These are phyloP conservation scores for Cyclina sinensis DNA, from an alignment of 1,140 invertebrate genomes.

Conservation along the genomic window DNA sequence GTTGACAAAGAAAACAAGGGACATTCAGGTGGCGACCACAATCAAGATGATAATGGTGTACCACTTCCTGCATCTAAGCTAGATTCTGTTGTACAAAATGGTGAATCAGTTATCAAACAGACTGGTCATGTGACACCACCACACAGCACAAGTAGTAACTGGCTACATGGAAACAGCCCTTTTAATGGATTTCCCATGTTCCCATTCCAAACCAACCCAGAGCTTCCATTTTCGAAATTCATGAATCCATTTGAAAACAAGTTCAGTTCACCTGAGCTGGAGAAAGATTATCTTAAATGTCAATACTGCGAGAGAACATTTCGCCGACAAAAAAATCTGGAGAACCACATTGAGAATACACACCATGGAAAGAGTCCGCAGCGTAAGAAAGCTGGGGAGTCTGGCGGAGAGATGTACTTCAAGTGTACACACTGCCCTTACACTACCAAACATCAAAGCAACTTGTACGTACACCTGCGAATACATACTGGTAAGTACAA, in stretches of 20 bases:
- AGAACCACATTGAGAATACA: conserved; percentile 85
- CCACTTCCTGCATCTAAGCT: conserved; percentile 50
- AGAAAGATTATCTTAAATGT: conserved; percentile 85
- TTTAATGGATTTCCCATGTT: conserved; percentile 79
- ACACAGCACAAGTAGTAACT: conserved; percentile 65
- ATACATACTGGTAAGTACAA: conserved; percentile 83
- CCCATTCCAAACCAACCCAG: conserved; percentile 80
- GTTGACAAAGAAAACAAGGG: conserved; percentile 63
- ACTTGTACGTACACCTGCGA: conserved; percentile 85
- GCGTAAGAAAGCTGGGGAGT: conserved; percentile 78
- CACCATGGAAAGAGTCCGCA: conserved; percentile 81
- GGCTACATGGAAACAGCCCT: conserved; percentile 75
- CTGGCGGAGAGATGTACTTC: conserved; percentile 84
- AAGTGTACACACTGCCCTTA: conserved; percentile 86
- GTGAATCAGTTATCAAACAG: conserved; percentile 62
- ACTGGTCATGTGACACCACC: conserved; percentile 60
- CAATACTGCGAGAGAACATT: conserved; percentile 85
- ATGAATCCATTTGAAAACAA: conserved; percentile 80
- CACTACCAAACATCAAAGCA: conserved; percentile 86
- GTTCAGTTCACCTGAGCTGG: conserved; percentile 76
- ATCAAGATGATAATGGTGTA: conserved; percentile 33
- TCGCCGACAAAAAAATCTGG: conserved; percentile 83
- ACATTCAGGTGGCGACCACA: background rate
- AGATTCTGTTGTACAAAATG: conserved; percentile 46
- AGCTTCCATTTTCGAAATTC: conserved; percentile 79